Evolutionary conservation across 2,113 vertebrate genomes (phyloP), one percentile per base, ranked within the genome.

Genomic region (Lipophrys pholis): DNA sequence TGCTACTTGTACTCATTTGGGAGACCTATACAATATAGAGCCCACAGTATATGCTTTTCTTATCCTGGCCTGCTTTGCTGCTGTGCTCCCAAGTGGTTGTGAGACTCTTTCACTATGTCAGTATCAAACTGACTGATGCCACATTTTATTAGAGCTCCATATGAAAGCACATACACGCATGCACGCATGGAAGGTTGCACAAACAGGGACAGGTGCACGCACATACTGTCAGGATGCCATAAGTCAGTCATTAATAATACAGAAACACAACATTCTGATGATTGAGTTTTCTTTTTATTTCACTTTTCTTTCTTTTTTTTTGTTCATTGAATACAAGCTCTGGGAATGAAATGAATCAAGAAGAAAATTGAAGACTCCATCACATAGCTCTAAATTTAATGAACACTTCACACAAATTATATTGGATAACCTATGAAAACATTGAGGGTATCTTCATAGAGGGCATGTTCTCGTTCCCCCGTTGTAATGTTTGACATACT

Each of bases 51-150:
- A 2, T 5, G 9, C 6, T 69, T 62, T 56, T 15, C 48, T 66
- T 78, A 12, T 21, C 21, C 61, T 72, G 40, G 3, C 53, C 73
- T 69, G 64, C 30, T 73, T 46, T 64, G 35, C 67, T 50, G 39
- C 15, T 71, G 14, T 50, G 43, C 68, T 84, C 69, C 69, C 75
- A 68, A 61, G 71, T 90, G 70, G 85, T 78, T 60, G 52, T 57
- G 56, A 68, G 42, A 17, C 77, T 80, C 80, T 80, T 76, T 78
- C 78, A 61, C 65, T 69, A 41, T 49, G 76, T 89, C 85, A 87
- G 53, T 57, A 75, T 79, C 73, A 80, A 86, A 89, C 80, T 90
- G 91, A 90, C 85, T 90, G 83, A 80, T 92, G 88, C 85, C 92
- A 88, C 74, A 21, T 89, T 86, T 86, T 89, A 91, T 93, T 85